Conservation (phyloP, 2,797 vertebrate genomes). For the Pogoniulus pusillus region DNA sequence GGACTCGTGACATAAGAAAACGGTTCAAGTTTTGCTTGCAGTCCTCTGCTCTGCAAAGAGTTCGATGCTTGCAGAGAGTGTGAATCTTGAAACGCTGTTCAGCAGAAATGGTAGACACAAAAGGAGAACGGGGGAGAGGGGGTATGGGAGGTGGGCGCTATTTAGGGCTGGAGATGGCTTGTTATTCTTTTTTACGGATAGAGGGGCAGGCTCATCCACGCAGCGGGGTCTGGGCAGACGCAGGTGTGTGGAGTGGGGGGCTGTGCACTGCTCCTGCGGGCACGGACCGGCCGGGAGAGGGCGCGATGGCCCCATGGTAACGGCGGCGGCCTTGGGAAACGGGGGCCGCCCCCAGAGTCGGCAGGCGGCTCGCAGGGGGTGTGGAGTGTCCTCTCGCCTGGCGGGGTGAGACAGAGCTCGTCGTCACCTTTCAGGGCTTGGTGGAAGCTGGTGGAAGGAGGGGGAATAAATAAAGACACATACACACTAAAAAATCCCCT, state of each 20-base stretch:
- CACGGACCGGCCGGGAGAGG: neutral
- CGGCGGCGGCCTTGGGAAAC: neutral
- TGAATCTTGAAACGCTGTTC: neutral
- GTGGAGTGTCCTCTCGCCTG: no score
- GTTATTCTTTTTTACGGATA: neutral
- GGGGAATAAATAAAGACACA: neutral
- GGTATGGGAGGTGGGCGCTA: no score
- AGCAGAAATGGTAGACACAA: rapidly evolving
- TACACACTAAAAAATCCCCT: neutral
- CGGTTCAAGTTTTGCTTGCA: rapidly evolving
- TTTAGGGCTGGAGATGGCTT: neutral
- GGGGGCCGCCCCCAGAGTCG: neutral
- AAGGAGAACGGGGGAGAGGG: no score
- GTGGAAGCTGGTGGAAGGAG: neutral
- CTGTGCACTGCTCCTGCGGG: neutral
- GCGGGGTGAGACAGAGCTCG: neutral
- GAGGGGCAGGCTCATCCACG: no score
- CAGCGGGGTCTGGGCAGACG: neutral
- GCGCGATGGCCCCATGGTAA: neutral
- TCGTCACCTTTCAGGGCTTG: no score
- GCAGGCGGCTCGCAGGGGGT: neutral
- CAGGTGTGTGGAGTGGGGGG: neutral
- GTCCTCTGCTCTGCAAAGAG: rapidly evolving
- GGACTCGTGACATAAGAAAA: neutral
- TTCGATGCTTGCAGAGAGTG: rapidly evolving